Base-by-base conservation (phyloP, 2,888 invertebrate species). In the Cremastobaeus sp. region DNA sequence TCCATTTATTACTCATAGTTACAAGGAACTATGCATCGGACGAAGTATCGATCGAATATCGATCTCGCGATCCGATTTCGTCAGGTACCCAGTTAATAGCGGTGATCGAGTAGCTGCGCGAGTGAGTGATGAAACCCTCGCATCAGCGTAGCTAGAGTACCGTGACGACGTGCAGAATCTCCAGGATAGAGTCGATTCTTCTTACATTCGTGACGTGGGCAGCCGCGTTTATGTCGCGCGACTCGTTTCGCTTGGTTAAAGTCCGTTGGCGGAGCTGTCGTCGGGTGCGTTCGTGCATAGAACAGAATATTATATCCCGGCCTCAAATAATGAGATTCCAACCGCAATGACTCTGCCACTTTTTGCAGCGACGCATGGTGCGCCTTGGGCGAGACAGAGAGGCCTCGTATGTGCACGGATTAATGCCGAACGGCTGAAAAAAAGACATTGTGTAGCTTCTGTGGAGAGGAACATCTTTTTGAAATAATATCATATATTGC, bases 201-300 rank as follows among this genome's bases (percentile, higher is more conserved):
- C 73, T 73, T 66, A 48, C 25, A 41, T 25, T 55, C 55, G 45
- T 60, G 62, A 68, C 48, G 60, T 25, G 35, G 72, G 52, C 25
- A 60, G 66, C 65, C 20, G 59, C 52, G 72, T 59, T 72, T 65
- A 72, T 72, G 72, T 76, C 77, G 68, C 71, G 69, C 74, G 76
- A 74, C 76, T 59, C 78, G 80, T 79, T 77, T 76, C 79, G 80
- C 78, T 81, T 77, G 78, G 77, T 79, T 78, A 77, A 76, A 66
- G 57, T 68, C 70, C 64, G 47, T 57, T 71, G 69, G 55, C 65
- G 68, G 76, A 69, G 77, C 79, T 80, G 82, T 82, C 83, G 79
- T 79, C 78, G 80, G 74, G 76, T 62, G 82, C 85, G 81, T 78
- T 85, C 84, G 83, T 85, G 84, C 84, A 84, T 85, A 83, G 80